phyloP scores from a whole-genome alignment of 2,888 invertebrate species.

The Sesia apiformis region DNA sequence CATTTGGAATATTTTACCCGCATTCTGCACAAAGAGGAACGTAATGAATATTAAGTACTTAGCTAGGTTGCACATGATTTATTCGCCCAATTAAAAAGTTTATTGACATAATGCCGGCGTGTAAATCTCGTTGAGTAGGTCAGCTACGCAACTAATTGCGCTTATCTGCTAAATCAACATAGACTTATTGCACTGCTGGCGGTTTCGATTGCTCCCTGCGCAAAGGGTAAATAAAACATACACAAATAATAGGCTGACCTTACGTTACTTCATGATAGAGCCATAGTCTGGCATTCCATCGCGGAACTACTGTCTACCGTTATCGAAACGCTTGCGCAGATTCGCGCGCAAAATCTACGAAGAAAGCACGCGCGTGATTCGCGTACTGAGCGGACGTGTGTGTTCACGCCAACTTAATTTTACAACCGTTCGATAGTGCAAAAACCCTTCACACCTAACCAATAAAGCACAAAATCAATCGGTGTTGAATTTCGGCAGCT shows the following conservation, averaged over 20 bases:
- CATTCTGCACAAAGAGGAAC: constrained; percentile 8
- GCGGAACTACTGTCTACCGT: constrained; percentile 60
- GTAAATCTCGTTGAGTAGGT: too few relatives aligned
- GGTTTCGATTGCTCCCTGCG: background rate
- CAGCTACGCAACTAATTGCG: too few relatives aligned
- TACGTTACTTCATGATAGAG: too few relatives aligned
- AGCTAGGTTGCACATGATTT: background rate
- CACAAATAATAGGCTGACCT: too few relatives aligned
- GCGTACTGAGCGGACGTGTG: constrained; percentile 46
- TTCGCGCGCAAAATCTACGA: constrained; percentile 68
- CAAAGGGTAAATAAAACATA: constrained; percentile 18
- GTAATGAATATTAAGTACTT: constrained; percentile 10
- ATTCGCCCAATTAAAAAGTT: constrained; percentile 11
- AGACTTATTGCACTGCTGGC: too few relatives aligned
- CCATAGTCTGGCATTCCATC: constrained; percentile 37
- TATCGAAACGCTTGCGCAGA: constrained; percentile 45
- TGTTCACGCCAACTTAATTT: constrained; percentile 19
- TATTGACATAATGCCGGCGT: constrained; percentile 7
- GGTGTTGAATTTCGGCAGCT: constrained; percentile 23
- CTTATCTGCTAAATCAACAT: too few relatives aligned
- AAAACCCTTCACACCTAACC: constrained; percentile 20
- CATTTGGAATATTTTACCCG: constrained; percentile 14
- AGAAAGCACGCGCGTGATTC: constrained; percentile 68
- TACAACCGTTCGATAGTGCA: constrained; percentile 12
- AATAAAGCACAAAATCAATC: constrained; percentile 35